Evolutionary conservation across 1,140 invertebrate species (phyloP).

Genomic region (Charaxes varanes): DNA sequence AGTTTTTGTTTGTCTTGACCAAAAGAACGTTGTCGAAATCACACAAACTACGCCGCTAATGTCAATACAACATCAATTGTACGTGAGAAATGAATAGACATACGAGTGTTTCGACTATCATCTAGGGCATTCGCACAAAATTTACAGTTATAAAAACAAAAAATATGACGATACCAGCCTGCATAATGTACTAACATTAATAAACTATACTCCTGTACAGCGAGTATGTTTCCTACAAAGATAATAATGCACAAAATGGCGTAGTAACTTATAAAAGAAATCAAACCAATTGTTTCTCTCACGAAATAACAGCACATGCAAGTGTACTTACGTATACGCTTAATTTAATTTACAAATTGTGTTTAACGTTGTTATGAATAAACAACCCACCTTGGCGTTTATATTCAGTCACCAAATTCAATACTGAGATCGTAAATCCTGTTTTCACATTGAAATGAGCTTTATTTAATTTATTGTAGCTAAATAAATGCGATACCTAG

Average conservation of each 20-base stretch:
- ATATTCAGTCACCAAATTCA: slow-evolving; percentile 14
- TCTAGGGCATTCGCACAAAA: slow-evolving; percentile 16
- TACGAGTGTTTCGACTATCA: slow-evolving; percentile 6
- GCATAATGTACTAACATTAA: slow-evolving; percentile 3
- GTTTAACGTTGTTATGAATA: slow-evolving; percentile 36
- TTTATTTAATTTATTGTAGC: slow-evolving; percentile 34
- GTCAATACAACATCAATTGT: not conserved
- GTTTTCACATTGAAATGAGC: slow-evolving; percentile 12
- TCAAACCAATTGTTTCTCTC: slow-evolving; percentile 42
- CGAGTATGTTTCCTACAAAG: too few species aligned
- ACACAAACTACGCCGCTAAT: not conserved
- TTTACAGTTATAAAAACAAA: slow-evolving; percentile 16
- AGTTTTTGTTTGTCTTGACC: too few species aligned
- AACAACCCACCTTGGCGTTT: slow-evolving; percentile 28
- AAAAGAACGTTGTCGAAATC: not conserved
- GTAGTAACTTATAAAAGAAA: slow-evolving; percentile 29
- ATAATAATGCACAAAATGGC: slow-evolving; percentile 37
- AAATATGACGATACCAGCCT: not conserved
- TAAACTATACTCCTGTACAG: slow-evolving; percentile 1
- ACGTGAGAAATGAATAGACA: slow-evolving; percentile 4
- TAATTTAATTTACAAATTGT: slow-evolving; percentile 37
- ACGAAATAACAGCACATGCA: slow-evolving; percentile 55
- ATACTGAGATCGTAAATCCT: slow-evolving; percentile 17
- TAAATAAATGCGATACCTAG: slow-evolving; percentile 44
- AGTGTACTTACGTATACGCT: slow-evolving; percentile 35